Evolutionary conservation across 2,888 invertebrate genomes (phyloP).

Genomic region (Euplagia quadripunctaria): DNA sequence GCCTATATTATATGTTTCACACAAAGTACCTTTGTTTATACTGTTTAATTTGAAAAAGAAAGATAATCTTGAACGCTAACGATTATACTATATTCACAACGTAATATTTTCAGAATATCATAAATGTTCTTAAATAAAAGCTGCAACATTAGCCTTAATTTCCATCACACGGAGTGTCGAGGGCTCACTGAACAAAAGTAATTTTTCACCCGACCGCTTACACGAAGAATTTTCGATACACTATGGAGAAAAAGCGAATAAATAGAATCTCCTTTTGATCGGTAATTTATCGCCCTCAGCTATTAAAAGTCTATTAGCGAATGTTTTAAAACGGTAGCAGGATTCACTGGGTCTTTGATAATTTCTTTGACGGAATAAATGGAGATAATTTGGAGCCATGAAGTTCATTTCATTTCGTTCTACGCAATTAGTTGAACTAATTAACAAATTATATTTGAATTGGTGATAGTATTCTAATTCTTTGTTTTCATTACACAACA

Average conservation of each 20-base stretch:
- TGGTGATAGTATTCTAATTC: not conserved
- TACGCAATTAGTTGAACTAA: not conserved
- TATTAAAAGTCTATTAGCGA: constrained; percentile 27
- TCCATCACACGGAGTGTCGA: constrained; percentile 39
- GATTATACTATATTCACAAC: not conserved
- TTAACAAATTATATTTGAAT: constrained; percentile 14
- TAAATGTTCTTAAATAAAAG: constrained; percentile 27
- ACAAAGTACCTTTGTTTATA: too few relatives aligned
- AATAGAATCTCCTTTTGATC: constrained; percentile 29
- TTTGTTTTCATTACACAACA: not conserved
- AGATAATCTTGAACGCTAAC: not conserved
- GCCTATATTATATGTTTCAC: too few relatives aligned
- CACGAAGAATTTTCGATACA: constrained; percentile 33
- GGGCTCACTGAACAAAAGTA: constrained; percentile 43
- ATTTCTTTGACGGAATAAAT: constrained; percentile 3
- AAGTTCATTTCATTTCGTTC: constrained; percentile 8
- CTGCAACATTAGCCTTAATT: constrained; percentile 42
- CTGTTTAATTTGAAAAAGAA: too few relatives aligned
- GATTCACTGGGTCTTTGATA: constrained; percentile 1
- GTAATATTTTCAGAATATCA: not conserved
- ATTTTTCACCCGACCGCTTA: constrained; percentile 52
- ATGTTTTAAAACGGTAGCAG: constrained; percentile 9
- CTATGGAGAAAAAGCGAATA: constrained; percentile 31
- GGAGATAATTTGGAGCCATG: constrained; percentile 1
- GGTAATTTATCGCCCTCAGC: constrained; percentile 35